Conservation (phyloP, 37 sponge, comb jelly and placozoan genomes). For the Bolinopsis microptera region DNA sequence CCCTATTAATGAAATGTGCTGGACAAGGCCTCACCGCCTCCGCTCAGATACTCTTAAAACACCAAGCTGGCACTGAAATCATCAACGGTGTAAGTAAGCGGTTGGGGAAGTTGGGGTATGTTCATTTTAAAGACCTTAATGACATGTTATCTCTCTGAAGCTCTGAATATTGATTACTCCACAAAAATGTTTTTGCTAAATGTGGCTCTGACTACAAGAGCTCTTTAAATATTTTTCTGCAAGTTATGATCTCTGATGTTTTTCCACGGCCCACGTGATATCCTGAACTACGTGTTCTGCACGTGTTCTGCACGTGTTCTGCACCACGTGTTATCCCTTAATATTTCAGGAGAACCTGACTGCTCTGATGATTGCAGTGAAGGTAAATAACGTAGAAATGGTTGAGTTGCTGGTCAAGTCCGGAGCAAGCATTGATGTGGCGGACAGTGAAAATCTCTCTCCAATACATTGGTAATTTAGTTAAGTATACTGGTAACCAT, state of each 20-base stretch:
- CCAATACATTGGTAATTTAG: constrained; percentile 18
- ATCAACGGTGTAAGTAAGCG: neutral
- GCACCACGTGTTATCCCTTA: too few relatives aligned
- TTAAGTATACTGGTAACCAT: neutral
- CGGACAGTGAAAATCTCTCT: neutral
- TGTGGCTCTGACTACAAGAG: too few relatives aligned
- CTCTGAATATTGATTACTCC: too few relatives aligned
- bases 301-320: too few relatives aligned
- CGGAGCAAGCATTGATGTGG: constrained; percentile 18
- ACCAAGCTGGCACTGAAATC: neutral
- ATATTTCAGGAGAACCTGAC: neutral
- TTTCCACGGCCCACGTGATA: too few relatives aligned
- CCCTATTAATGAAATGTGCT: neutral
- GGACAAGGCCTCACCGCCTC: neutral
- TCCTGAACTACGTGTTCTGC: too few relatives aligned
- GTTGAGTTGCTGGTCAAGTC: constrained; percentile 31
- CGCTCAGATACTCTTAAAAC: neutral
- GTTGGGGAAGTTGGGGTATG: too few relatives aligned
- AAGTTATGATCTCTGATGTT: too few relatives aligned
- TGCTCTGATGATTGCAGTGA: constrained; percentile 24
- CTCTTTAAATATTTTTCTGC: too few relatives aligned
- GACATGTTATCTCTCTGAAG: too few relatives aligned
- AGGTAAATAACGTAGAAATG: neutral
- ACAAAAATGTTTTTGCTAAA: too few relatives aligned
- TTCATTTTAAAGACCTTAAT: too few relatives aligned